Base-by-base conservation (phyloP, 2,797 vertebrate species). In the Phoeniculus purpureus region DNA sequence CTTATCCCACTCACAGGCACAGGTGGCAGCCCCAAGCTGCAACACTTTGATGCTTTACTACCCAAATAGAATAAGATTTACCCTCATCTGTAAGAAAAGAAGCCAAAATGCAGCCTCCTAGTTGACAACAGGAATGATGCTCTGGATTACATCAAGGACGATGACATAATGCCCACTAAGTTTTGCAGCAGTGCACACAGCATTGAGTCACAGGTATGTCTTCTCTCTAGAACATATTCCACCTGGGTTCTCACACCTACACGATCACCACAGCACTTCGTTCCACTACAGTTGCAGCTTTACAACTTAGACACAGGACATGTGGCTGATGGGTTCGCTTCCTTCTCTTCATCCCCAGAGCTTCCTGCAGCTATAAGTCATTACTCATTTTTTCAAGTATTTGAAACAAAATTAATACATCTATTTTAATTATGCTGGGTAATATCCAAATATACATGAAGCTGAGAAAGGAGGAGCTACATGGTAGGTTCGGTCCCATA, bases 41-140 rank as follows among this genome's bases (percentile, higher is more conserved):
- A 80, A 17, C 40, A 17, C 34, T 81, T 37, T 0, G 2, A 4
- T 59, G 73, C 81, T 87, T 76, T 81, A 9, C 58, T 89, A 67
- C 79, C 64, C 81, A 65, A 68, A 86, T 1, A 1, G 55, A 50
- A n/a, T 48, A 52, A 67, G 55, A 58, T 45, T 94, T 56, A 78
- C 29, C 31, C 48, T 78, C 37, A 84, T 81, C 84, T 61, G n/a
- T 27, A 47, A 85, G 74, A 87, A 93, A 77, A 12, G 2, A 91
- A 93, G 55, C 67, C 75, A 80, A 66, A 92, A 76, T 7, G 3
- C 58, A 77, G 88, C 40, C 60, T 43, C 54, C 64, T 84, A 84
- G 10, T 47, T 85, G 78, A 40, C 20, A 60, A 86, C 94, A 75
- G 83, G 48, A 92, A 68, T 89, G 89, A 94, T 88, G 45, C 67